Base-by-base conservation (phyloP, 2,113 vertebrate genomes). In the Prunella fulvescens region DNA sequence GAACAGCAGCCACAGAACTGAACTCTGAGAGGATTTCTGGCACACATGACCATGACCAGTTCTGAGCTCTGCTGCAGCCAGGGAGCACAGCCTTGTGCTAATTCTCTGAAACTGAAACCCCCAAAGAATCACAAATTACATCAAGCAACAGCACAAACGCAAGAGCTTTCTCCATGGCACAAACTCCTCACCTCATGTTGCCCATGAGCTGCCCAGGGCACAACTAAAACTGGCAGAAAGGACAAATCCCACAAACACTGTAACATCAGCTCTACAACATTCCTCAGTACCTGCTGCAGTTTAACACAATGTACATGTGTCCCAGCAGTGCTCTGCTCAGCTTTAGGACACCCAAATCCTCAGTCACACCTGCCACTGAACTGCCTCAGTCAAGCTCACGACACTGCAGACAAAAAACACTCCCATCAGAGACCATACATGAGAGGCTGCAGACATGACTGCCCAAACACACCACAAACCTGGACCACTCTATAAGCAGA, bases 71-170 rank as follows among this genome's bases (percentile, higher is more conserved):
- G 50, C 61, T 54, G 33, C 1, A 31, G 48, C n/a, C 44, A 44
- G 44, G 33, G 5, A 64, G 40, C 0, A 0, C 0, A 1, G 40
- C 18, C 18, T 50, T 20, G 7, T 31, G 8, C 13, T 0, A 6
- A 3, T 18, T 24, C 45, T 69, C 66, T 79, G 56, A 73, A 74
- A 53, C 18, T 31, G 24, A n/a, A 70, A 3, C 8, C 28, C 23
- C 26, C 12, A 19, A 50, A 81, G 13, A 67, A 77, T 15, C 29
- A 57, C 54, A 58, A 47, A n/a, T 24, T 4, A 16, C 26, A 78
- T 29, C 12, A 42, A 66, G 58, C 8, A 40, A 45, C 26, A 84
- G 18, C 60, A 35, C 0, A 0, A 58, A 37, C 33, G 78, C 10
- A 29, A 45, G 20, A 17, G 33, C 53, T 50, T 67, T 81, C 47